phyloP scores from a whole-genome alignment of 1,140 invertebrate genomes.

The Dendrolimus kikuchii region DNA sequence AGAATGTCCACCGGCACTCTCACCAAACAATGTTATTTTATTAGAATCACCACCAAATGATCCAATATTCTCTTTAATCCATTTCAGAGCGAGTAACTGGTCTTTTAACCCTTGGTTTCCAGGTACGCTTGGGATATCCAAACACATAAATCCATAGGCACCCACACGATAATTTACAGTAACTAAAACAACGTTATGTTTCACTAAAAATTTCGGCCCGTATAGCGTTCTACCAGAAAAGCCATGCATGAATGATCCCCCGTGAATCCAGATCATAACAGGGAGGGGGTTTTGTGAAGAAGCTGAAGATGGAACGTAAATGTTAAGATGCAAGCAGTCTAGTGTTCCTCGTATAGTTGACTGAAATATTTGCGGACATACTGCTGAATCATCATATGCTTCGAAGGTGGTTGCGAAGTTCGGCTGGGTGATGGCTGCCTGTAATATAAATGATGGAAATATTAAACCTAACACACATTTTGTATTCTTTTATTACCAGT shows the following conservation, averaged over 20 bases:
- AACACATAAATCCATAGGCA: slow-evolving; percentile 20
- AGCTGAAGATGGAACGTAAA: slow-evolving; percentile 18
- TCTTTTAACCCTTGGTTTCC: slow-evolving; percentile 33
- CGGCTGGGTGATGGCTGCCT: slow-evolving; percentile 19
- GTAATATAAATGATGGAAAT: slow-evolving; percentile 5
- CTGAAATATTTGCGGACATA: slow-evolving; percentile 16
- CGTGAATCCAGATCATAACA: slow-evolving; percentile 23
- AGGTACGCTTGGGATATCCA: slow-evolving; percentile 12
- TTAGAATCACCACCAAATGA: slow-evolving; percentile 22
- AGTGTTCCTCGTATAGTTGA: slow-evolving; percentile 10
- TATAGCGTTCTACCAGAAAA: slow-evolving; percentile 2
- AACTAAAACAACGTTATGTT: slow-evolving; percentile 16
- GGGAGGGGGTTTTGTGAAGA: slow-evolving; percentile 9
- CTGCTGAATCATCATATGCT: slow-evolving; percentile 24
- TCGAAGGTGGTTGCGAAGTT: slow-evolving; percentile 26
- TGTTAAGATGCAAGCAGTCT: slow-evolving; percentile 19
- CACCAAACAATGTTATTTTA: slow-evolving; percentile 21
- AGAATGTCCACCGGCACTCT: slow-evolving; percentile 16
- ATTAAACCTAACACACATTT: too few species aligned
- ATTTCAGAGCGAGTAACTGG: slow-evolving; percentile 22
- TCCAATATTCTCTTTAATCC: slow-evolving; percentile 27
- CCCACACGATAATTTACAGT: slow-evolving; percentile 16
- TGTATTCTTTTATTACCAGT: too few species aligned
- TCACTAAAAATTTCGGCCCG: slow-evolving; percentile 10
- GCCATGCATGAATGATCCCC: slow-evolving; percentile 12